These are phyloP conservation scores for Harmothoe impar DNA, from an alignment of 2,888 invertebrate genomes.

Conservation along the genomic window DNA sequence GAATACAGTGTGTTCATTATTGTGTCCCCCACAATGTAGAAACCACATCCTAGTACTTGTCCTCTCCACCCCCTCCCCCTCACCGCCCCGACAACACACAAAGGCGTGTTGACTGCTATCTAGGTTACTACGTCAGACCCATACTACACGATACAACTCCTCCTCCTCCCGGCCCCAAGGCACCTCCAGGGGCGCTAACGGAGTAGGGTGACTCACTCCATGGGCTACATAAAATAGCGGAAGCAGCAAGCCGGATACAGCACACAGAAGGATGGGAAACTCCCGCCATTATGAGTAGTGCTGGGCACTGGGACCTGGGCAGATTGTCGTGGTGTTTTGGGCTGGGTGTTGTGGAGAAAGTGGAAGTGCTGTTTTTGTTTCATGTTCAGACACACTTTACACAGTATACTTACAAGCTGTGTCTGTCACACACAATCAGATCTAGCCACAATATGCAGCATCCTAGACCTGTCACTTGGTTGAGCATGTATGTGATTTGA, in stretches of 20 bases:
- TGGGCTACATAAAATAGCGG: background rate
- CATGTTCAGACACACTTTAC: too few relatives aligned
- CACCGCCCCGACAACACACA: background rate
- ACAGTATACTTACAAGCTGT: too few relatives aligned
- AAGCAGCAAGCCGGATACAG: background rate
- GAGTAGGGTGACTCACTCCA: background rate
- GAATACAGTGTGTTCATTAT: too few relatives aligned
- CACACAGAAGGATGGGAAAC: background rate
- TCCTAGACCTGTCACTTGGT: too few relatives aligned
- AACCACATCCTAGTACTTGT: background rate
- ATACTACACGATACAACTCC: background rate
- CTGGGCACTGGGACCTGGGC: too few relatives aligned
- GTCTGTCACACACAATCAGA: too few relatives aligned
- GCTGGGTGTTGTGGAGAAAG: too few relatives aligned
- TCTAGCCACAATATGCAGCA: too few relatives aligned
- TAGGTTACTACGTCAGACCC: slow-evolving; percentile 19
- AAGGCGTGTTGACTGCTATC: background rate
- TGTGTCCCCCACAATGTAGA: background rate
- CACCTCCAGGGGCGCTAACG: slow-evolving; percentile 4
- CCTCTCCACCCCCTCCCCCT: background rate
- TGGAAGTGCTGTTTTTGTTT: too few relatives aligned
- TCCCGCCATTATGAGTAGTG: too few relatives aligned
- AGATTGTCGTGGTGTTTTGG: too few relatives aligned
- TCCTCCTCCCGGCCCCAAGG: background rate
- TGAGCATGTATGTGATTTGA: too few relatives aligned